Conservation (phyloP, 2,797 vertebrate genomes). For the Propithecus perrieri region DNA sequence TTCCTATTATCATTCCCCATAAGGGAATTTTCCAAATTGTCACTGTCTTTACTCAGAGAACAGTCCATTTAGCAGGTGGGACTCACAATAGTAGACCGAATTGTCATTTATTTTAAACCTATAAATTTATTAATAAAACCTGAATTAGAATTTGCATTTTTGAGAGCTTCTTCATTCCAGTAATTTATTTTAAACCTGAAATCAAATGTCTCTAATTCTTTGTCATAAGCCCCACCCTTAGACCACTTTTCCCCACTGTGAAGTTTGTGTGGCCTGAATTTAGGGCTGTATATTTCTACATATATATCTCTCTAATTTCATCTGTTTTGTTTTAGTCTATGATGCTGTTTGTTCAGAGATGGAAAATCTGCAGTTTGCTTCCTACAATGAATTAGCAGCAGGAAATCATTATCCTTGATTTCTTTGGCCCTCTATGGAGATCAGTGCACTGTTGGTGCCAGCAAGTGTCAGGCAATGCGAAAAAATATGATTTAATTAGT, state of each 20-base stretch:
- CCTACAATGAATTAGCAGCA: conserved; percentile 20
- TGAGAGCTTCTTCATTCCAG: not conserved
- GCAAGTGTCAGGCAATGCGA: conserved; percentile 42
- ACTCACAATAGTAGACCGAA: not conserved
- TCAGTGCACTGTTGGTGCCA: conserved; percentile 8
- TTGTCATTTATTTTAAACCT: not conserved
- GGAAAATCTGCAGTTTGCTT: not conserved
- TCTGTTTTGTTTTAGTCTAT: not conserved
- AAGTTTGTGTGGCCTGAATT: not conserved
- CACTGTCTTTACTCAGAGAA: not conserved
- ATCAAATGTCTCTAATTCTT: not conserved
- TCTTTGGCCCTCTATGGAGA: conserved; percentile 39
- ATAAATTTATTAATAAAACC: conserved; percentile 6
- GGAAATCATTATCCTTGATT: conserved; percentile 63
- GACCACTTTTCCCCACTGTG: not conserved
- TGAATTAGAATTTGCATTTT: conserved; percentile 13
- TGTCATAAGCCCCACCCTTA: not conserved
- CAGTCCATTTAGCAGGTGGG: not conserved
- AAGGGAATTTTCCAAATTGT: not conserved
- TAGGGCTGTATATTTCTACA: not conserved
- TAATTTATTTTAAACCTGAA: conserved; percentile 37
- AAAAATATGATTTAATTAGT: conserved; percentile 67
- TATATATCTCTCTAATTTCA: conserved; percentile 5
- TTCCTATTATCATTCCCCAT: not conserved
- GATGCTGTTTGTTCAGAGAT: conserved; percentile 7